These are phyloP conservation scores for Murina feae DNA, from an alignment of 2,113 vertebrate genomes.

Conservation along the genomic window DNA sequence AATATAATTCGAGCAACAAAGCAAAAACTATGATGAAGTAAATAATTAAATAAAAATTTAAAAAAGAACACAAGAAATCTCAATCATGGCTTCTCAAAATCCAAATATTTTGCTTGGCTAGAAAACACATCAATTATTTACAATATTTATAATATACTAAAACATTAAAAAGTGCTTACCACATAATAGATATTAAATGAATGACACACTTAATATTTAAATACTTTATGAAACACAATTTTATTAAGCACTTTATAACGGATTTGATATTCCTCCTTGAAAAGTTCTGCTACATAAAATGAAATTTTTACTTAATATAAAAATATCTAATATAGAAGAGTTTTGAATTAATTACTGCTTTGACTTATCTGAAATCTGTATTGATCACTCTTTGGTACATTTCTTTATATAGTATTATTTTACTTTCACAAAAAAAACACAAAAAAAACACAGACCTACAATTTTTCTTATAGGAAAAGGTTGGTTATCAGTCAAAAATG, in stretches of 20 bases:
- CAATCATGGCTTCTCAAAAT: conserved; percentile 43
- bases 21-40: conserved; percentile 5
- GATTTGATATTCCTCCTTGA: not conserved
- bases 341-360: conserved; percentile 30
- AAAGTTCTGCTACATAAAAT: not conserved
- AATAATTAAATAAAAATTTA: not conserved
- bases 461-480: conserved; percentile 3
- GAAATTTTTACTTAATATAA: conserved; percentile 16
- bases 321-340: not conserved
- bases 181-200: conserved; percentile 60
- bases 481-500: fast-evolving
- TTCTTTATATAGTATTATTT: conserved; percentile 4
- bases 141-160: conserved; percentile 39
- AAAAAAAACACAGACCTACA: not conserved
- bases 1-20: not conserved
- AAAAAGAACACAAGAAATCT: conserved; percentile 7
- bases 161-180: not conserved
- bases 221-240: not conserved
- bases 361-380: conserved; percentile 32
- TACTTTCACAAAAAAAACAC: not conserved
- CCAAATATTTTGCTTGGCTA: conserved; percentile 46
- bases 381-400: not conserved
- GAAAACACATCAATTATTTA: conserved; percentile 57
- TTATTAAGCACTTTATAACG: conserved; percentile 24
- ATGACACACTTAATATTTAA: conserved; percentile 4